Conservation (phyloP, 2,797 vertebrate genomes). For the Acomys russatus region DNA sequence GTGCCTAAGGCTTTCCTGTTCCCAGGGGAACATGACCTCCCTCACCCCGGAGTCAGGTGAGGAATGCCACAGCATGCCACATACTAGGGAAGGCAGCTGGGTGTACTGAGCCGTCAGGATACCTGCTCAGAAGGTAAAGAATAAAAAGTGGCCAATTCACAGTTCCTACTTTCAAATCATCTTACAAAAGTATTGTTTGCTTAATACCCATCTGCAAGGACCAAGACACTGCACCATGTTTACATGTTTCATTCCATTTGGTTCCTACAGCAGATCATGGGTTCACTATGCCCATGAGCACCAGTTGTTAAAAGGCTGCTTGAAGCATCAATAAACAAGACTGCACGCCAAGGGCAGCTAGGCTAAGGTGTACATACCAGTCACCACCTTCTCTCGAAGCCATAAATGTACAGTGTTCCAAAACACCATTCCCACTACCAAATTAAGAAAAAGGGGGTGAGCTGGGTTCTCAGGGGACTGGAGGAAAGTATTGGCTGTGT, state of each 20-base stretch:
- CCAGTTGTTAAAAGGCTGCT: not conserved
- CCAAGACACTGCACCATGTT: not conserved
- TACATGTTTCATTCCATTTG: not conserved
- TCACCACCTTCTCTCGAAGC: too few species aligned
- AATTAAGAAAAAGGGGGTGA: not conserved
- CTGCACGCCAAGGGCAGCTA: not conserved
- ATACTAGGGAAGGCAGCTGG: not conserved
- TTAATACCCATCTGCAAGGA: not conserved
- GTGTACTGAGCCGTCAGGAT: accelerated
- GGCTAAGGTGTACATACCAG: not conserved
- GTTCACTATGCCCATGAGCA: not conserved
- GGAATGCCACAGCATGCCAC: not conserved
- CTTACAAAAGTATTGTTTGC: not conserved
- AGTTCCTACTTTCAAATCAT: not conserved
- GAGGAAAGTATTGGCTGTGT: not conserved
- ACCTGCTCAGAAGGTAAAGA: not conserved
- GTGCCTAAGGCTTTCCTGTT: conserved; percentile 16
- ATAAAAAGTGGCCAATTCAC: not conserved
- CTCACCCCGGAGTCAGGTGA: not conserved
- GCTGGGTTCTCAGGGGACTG: not conserved
- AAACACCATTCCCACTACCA: not conserved
- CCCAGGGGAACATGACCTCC: not conserved
- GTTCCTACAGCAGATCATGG: not conserved
- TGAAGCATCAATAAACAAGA: not conserved
- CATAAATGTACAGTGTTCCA: not conserved